These are phyloP conservation scores for Machimus atricapillus DNA, from an alignment of 2,888 invertebrate species.

Conservation along the genomic window DNA sequence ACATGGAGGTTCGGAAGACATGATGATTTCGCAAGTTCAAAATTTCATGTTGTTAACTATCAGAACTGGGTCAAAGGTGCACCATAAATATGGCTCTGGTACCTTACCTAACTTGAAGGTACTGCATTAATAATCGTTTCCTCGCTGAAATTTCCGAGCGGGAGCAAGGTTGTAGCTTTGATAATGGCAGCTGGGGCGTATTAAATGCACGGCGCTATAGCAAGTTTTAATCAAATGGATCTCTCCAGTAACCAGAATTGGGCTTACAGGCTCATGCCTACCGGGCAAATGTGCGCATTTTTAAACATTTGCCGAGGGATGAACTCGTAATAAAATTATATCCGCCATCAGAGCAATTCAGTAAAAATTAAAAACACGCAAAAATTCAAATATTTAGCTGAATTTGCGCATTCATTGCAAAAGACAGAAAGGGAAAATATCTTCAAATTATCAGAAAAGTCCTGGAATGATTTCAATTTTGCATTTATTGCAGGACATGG, in stretches of 20 bases:
- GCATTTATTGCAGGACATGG: not conserved
- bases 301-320: not conserved
- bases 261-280: not conserved
- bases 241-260: not conserved
- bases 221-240: not conserved
- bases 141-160: not conserved
- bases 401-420: not conserved
- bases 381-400: not conserved
- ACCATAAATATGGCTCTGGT: not conserved
- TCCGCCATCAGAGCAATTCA: not conserved
- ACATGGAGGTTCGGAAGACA: not conserved
- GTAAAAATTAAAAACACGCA: not conserved
- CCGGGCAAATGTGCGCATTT: not conserved
- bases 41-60: not conserved
- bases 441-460: not conserved
- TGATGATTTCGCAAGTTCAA: not conserved
- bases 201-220: not conserved
- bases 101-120: not conserved
- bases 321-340: not conserved
- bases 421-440: not conserved
- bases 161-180: not conserved
- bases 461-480: not conserved
- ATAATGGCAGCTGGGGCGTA: not conserved
- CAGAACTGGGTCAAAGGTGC: not conserved
- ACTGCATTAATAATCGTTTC: not conserved